A percentile compares a stretch with the other conserved stretches of the same genome.
phyloP scores from a whole-genome alignment of 2,797 vertebrate genomes.

The Aphelocoma californica region DNA sequence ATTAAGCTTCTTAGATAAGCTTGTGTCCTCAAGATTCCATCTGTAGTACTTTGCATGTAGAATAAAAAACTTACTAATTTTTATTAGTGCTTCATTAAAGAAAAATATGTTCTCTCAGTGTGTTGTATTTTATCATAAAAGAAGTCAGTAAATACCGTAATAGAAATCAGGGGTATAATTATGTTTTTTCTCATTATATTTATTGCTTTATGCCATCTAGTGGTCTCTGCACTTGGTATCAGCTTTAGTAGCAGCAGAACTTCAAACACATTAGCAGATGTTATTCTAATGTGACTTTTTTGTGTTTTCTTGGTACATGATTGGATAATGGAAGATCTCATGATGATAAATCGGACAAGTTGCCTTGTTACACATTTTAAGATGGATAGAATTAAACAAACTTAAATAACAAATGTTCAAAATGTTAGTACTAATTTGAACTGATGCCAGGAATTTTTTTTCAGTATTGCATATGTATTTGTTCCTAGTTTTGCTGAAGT shows the following conservation, averaged over 20 bases:
- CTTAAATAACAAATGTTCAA: constrained; percentile 75
- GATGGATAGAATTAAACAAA: constrained; percentile 72
- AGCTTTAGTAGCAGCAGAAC: neutral
- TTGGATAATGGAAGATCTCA: constrained; percentile 40
- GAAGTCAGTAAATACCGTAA: neutral
- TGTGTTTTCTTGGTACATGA: constrained; percentile 44
- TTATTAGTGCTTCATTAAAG: neutral
- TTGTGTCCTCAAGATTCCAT: neutral
- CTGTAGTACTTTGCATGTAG: neutral
- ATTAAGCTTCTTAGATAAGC: neutral
- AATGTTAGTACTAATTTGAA: constrained; percentile 75
- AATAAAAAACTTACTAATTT: neutral
- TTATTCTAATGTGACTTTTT: constrained; percentile 51
- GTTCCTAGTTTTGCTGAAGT: constrained; percentile 71
- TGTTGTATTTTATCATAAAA: neutral
- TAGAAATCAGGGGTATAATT: neutral
- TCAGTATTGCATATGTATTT: constrained; percentile 65
- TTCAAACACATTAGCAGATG: constrained; percentile 26
- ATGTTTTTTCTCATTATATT: neutral
- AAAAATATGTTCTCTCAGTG: neutral
- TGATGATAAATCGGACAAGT: constrained; percentile 56
- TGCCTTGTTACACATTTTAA: constrained; percentile 60
- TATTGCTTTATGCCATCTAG: constrained; percentile 67
- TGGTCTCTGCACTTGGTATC: constrained; percentile 21
- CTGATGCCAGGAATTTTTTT: constrained; percentile 45